phyloP scores from a whole-genome alignment of 2,113 vertebrate genomes.

The Natator depressus region DNA sequence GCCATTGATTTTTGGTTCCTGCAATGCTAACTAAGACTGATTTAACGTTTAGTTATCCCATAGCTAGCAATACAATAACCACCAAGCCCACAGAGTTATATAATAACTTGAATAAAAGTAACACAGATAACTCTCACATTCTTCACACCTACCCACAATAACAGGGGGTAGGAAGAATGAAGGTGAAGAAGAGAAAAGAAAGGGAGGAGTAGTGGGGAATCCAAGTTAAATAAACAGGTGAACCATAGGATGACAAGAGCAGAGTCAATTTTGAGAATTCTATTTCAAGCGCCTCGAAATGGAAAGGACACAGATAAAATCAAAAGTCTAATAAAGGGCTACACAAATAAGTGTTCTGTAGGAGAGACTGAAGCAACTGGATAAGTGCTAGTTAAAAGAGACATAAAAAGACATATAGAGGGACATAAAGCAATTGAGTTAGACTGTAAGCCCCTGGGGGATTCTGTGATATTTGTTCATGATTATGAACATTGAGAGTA shows the following conservation, averaged over 20 bases:
- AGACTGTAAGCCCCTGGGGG: background rate
- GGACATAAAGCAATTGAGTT: fast-evolving
- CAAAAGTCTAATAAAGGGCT: background rate
- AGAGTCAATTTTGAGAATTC: background rate
- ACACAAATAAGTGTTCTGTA: background rate
- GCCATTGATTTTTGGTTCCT: background rate
- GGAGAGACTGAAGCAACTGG: background rate
- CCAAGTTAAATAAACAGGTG: background rate
- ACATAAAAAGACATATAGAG: background rate
- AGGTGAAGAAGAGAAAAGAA: background rate
- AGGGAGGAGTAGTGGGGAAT: background rate
- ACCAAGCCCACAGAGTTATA: background rate
- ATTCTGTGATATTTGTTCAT: background rate
- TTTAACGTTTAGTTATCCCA: background rate
- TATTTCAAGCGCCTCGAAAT: background rate
- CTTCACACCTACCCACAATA: background rate
- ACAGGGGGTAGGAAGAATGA: background rate
- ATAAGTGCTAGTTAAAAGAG: background rate
- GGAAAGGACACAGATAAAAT: background rate
- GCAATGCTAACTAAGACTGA: background rate
- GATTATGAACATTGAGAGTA: background rate
- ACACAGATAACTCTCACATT: background rate
- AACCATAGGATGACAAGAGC: background rate
- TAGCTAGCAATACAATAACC: background rate
- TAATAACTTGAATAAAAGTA: background rate